A percentile compares a stretch with the other conserved stretches of the same genome.
phyloP scores from a whole-genome alignment of 2,888 invertebrate species.

The Harmothoe impar region DNA sequence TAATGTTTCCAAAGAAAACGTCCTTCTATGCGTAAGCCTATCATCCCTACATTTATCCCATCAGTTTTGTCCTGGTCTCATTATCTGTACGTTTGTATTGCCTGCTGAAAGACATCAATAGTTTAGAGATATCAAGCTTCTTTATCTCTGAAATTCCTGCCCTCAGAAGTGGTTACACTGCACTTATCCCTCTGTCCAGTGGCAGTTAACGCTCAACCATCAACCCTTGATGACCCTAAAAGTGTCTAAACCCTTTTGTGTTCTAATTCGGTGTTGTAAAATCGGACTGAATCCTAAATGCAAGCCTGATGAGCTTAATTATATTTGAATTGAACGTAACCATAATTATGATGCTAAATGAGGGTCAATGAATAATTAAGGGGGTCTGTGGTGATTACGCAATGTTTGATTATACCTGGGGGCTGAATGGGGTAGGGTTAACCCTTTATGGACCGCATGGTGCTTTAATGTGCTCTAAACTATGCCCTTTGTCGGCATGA shows the following conservation, averaged over 20 bases:
- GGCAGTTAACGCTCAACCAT: no score
- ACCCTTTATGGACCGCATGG: neutral
- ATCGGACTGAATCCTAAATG: neutral
- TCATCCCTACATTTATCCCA: no score
- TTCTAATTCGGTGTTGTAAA: neutral
- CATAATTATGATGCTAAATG: conserved; percentile 33
- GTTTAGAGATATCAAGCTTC: no score
- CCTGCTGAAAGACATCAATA: no score
- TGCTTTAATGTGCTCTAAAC: neutral
- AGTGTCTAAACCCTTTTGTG: neutral
- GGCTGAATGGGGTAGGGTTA: neutral
- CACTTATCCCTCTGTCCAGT: no score
- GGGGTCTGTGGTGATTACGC: neutral
- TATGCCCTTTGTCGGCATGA: neutral
- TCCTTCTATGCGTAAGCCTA: no score
- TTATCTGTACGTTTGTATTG: no score
- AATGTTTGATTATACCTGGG: neutral
- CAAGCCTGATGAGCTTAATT: conserved; percentile 41
- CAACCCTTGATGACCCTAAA: neutral
- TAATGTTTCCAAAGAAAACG: no score
- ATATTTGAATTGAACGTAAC: conserved; percentile 44
- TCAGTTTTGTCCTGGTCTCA: no score
- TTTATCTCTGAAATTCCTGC: no score
- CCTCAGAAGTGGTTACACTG: no score
- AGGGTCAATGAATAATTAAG: neutral